Evolutionary conservation across 2,797 vertebrate species (phyloP).

Genomic region (Trachops cirrhosus): DNA sequence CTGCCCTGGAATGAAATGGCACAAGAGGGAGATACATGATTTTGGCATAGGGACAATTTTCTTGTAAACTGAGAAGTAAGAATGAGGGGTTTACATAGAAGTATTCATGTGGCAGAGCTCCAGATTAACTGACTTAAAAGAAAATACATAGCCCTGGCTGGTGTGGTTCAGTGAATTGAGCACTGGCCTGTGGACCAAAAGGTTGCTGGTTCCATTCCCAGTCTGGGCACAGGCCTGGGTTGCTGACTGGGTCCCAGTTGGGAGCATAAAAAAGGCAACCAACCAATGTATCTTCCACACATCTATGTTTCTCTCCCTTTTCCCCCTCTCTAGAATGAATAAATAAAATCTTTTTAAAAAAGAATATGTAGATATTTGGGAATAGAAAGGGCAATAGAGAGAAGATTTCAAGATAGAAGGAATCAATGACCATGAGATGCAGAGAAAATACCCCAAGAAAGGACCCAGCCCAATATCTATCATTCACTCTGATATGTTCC

Average conservation of each 20-base stretch:
- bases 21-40: background rate
- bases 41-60: background rate
- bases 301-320: too few relatives aligned
- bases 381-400: background rate
- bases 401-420: background rate
- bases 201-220: too few relatives aligned
- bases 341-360: too few relatives aligned
- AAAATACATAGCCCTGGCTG: background rate
- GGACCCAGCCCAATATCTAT: rapidly evolving
- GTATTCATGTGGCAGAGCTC: background rate
- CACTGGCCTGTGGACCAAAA: too few relatives aligned
- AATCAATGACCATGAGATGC: background rate
- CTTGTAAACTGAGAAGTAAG: background rate
- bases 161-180: too few relatives aligned
- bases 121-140: background rate
- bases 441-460: background rate
- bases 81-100: background rate
- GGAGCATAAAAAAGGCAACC: too few relatives aligned
- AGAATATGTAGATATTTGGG: background rate
- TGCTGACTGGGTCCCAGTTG: too few relatives aligned
- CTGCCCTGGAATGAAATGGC: background rate
- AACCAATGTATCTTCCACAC: too few relatives aligned
- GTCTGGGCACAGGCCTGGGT: too few relatives aligned
- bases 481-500: background rate
- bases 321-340: too few relatives aligned